These are phyloP conservation scores for Drosophila putrida DNA, from an alignment of 2,888 invertebrate species.

Conservation along the genomic window DNA sequence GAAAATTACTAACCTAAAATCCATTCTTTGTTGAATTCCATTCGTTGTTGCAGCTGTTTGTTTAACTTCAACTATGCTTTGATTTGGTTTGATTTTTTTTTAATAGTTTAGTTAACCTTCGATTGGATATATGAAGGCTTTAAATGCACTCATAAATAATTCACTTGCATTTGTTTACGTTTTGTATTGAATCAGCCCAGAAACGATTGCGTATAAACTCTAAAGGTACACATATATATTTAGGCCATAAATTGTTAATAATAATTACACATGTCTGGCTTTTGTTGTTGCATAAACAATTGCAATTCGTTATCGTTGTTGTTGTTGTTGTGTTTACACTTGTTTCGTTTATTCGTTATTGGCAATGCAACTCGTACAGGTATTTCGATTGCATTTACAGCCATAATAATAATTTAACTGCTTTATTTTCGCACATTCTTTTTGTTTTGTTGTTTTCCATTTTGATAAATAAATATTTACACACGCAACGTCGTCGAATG, in stretches of 20 bases:
- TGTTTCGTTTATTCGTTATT: constrained; percentile 28
- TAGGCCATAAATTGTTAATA: constrained; percentile 58
- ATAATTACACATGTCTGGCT: constrained; percentile 53
- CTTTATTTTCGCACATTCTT: constrained; percentile 47
- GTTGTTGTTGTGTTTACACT: constrained; percentile 49
- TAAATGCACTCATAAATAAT: constrained; percentile 45
- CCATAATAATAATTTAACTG: constrained; percentile 55
- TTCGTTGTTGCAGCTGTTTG: constrained; percentile 32
- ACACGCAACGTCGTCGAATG: constrained; percentile 28
- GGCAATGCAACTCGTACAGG: constrained; percentile 30
- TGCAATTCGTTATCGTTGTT: constrained; percentile 36
- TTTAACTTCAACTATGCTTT: constrained; percentile 20
- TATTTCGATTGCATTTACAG: constrained; percentile 41
- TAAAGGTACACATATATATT: constrained; percentile 7
- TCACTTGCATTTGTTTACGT: constrained; percentile 42
- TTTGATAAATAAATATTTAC: constrained; percentile 53
- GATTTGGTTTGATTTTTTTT: constrained; percentile 8
- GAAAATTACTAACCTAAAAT: constrained; percentile 40
- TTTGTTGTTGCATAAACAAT: constrained; percentile 69
- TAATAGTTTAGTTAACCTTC: constrained; percentile 34
- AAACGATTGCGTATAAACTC: constrained; percentile 30
- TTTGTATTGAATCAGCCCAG: neutral
- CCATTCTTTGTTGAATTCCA: constrained; percentile 28
- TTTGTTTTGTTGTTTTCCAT: constrained; percentile 4
- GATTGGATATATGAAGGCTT: constrained; percentile 19